Evolutionary conservation across 2,888 invertebrate genomes (phyloP), one percentile per base, ranked within the genome.

Genomic region (Clitarchus hookeri): DNA sequence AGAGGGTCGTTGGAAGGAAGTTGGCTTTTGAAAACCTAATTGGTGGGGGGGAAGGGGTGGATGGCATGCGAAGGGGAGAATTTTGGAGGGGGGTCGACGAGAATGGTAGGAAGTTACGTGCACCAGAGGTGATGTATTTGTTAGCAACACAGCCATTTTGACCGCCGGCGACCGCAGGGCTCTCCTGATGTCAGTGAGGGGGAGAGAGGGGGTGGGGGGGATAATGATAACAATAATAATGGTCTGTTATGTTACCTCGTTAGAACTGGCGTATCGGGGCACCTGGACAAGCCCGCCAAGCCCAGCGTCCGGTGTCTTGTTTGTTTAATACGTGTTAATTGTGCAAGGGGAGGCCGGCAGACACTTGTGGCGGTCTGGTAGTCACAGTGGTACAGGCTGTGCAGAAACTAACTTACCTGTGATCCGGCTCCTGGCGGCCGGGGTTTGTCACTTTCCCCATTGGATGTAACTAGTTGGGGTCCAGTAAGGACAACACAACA

Each of bases 321-420:
- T 87, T 87, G 86, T 86, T 86, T 87, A 86, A 87, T 86, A 84
- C 80, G 44, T 84, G 86, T 86, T 87, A 87, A 87, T 87, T 87
- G 86, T 86, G 23, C 2, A 65, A n/a, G 13, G 65, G 8, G 65
- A 11, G 8, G 23, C 65, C 65, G 65, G 8, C 65, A 19, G 65
- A n/a, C 65, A 65, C 48, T 48, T 1, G 48, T 1, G 16, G 65
- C 19, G 65, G 3, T 8, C 65, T 65, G 65, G 23, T 23, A 48
- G 48, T 23, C 8, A 19, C 11, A 2, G 65, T 1, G 8, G 65
- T 8, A 65, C 65, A 65, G 65, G n/a, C 65, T 65, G 65, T 23
- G 65, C 48, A 48, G 12, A 48, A 48, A 48, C 0, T 6, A 48
- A 36, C 6, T 16, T 48, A 48, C 48, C 48, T 48, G 12, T 13